phyloP scores from a whole-genome alignment of 37 sponge, comb jelly and placozoan genomes.

The Diacarnus erythraeanus region DNA sequence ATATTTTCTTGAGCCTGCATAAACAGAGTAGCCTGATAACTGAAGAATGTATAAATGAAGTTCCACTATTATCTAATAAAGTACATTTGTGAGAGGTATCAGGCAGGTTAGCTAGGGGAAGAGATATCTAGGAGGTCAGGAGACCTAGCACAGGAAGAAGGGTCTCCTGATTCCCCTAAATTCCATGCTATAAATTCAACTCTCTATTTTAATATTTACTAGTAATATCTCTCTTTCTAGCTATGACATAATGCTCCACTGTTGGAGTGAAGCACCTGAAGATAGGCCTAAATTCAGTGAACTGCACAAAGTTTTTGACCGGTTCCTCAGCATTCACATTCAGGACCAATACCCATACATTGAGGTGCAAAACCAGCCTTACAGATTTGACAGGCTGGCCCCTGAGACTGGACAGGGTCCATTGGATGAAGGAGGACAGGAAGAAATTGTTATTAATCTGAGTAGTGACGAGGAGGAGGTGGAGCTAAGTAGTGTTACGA shows the following conservation, averaged over 20 bases:
- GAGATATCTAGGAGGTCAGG: too few relatives aligned
- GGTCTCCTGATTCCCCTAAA: too few relatives aligned
- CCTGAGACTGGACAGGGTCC: constrained; percentile 24
- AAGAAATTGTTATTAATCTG: neutral
- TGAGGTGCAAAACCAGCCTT: constrained; percentile 25
- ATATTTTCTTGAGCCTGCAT: too few relatives aligned
- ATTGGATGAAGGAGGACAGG: neutral
- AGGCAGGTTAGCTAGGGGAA: too few relatives aligned
- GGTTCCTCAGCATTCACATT: constrained; percentile 24
- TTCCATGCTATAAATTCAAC: too few relatives aligned
- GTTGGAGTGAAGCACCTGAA: constrained; percentile 38
- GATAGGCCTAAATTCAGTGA: constrained; percentile 59
- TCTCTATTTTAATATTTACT: too few relatives aligned
- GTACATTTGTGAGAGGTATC: too few relatives aligned
- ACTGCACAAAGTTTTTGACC: constrained; percentile 38
- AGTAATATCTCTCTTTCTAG: constrained; percentile 17
- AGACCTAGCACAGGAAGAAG: too few relatives aligned
- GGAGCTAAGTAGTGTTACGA: too few relatives aligned
- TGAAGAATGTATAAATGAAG: too few relatives aligned
- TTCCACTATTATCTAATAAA: too few relatives aligned
- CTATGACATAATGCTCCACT: constrained; percentile 65
- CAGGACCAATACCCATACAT: constrained; percentile 55
- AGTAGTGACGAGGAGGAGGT: constrained; percentile 1
- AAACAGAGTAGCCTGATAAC: too few relatives aligned
- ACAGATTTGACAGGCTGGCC: constrained; percentile 8